Evolutionary conservation across 2,888 invertebrate genomes (phyloP), one percentile per base, ranked within the genome.

Genomic region (Ochropleura leucogaster): DNA sequence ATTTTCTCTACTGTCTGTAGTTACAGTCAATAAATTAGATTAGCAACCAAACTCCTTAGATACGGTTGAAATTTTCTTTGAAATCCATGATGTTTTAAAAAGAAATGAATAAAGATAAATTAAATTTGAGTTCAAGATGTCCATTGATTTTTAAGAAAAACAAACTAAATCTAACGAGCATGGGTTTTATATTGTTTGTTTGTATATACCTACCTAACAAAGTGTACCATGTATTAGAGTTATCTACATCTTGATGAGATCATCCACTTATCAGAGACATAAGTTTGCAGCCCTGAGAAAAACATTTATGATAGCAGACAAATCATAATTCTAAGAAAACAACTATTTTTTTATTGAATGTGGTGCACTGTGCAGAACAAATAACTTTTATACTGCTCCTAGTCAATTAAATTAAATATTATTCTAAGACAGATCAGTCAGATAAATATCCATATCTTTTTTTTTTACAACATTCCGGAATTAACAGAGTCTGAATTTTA

Each of bases 201-300:
- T 1, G 30, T 30, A n/a, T n/a, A n/a, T n/a, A n/a, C 30, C 1
- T 30, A 30, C 30, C 3, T 30, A 2, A 30, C 30, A 30, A 30
- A 30, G 30, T 30, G 30, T 30, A 30, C 30, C 30, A 30, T 30
- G 14, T 46, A n/a, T 20, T 46, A 51, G 14, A 44, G 14, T 40
- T 51, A 46, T 60, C 6, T 20, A 20, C 20, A 47, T 30, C 5
- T n/a, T 46, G 20, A 12, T 20, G 18, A 42, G 10, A 59, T 74
- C 6, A 57, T 55, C 4, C 16, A 40, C 8, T 53, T 59, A 60
- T 78, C 40, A 60, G 6, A 75, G 44, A 74, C 30, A 30, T 30
- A 3, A 30, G 30, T 30, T 67, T 46, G 46, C 57, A 49, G 3
- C 5, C 40, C 10, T 7, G 10, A 51, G 40, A 69, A 68, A n/a